Base-by-base conservation (phyloP, 2,888 invertebrate genomes). In the Habrosyne pyritoides region DNA sequence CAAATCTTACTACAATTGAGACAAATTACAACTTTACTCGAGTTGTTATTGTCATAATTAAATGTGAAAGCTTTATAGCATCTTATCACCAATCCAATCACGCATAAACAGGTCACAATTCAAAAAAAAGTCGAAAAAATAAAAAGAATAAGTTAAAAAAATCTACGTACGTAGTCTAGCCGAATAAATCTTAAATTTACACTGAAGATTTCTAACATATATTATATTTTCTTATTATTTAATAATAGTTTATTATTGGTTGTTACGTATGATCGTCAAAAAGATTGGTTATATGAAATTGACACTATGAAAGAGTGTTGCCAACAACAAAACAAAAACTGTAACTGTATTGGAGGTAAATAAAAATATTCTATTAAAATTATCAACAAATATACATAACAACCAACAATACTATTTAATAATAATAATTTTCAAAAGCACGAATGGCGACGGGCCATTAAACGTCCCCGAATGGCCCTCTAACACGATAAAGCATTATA, bases 381-480 rank as follows among this genome's bases (percentile, higher is more conserved):
- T n/a, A n/a, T n/a, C 52, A 47, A 60, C 69, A 67, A 72, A 53
- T 71, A 64, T 59, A 70, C 67, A 62, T 65, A 54, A 56, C 49
- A 53, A 72, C 59, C 62, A 67, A 69, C 63, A 59, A 28, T 62
- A 56, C 61, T 71, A 75, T 71, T 66, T 66, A 57, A 66, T 71
- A 71, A 72, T 71, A 69, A 73, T 73, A 68, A 77, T 73, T 78
- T 83, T 81, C 77, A 86, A 86, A 89, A 90, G 90, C 90, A 90
- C 90, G 76, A 84, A 84, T 84, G 87, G 89, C 87, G 74, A 69
- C 71, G 75, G 83, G 71, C 73, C 62, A 14, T 26, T 24, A n/a
- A n/a, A 53, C 55, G 54, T 53, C 56, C 63, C 60, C 58, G 66
- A 66, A 58, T 63, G 60, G 64, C 75, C 79, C 79, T 64, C 70